phyloP scores from a whole-genome alignment of 2,888 invertebrate species.

The Chirona hameri region DNA sequence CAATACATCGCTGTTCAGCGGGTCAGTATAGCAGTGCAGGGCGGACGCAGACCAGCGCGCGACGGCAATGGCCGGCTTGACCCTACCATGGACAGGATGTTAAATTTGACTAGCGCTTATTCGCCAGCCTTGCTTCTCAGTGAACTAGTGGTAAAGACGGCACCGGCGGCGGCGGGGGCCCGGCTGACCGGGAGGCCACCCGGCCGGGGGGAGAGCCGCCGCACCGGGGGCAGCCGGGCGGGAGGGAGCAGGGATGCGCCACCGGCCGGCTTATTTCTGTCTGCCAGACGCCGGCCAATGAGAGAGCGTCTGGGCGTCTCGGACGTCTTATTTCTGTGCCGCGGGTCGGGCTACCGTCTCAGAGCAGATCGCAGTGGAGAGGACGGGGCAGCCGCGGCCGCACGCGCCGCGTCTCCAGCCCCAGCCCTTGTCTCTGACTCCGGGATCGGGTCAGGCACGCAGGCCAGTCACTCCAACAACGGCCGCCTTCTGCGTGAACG shows the following conservation, averaged over 20 bases:
- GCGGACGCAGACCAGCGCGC: no score
- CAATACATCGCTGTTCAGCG: no score
- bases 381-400: not conserved
- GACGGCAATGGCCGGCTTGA: no score
- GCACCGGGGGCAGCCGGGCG: not conserved
- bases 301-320: not conserved
- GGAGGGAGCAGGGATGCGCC: not conserved
- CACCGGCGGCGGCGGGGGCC: no score
- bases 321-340: slow-evolving; percentile 30
- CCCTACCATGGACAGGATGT: no score
- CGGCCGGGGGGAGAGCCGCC: not conserved
- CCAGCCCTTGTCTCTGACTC: not conserved
- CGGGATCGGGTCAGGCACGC: not conserved
- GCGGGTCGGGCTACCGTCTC: not conserved
- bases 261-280: slow-evolving; percentile 32
- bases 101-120: no score
- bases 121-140: no score
- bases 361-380: slow-evolving; percentile 28
- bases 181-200: no score
- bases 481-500: no score
- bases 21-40: no score
- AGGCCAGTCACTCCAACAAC: not conserved
- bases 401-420: not conserved
- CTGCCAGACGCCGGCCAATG: not conserved
- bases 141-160: no score